Evolutionary conservation across 1,140 invertebrate species (phyloP).

Genomic region (Orchestia grillus): DNA sequence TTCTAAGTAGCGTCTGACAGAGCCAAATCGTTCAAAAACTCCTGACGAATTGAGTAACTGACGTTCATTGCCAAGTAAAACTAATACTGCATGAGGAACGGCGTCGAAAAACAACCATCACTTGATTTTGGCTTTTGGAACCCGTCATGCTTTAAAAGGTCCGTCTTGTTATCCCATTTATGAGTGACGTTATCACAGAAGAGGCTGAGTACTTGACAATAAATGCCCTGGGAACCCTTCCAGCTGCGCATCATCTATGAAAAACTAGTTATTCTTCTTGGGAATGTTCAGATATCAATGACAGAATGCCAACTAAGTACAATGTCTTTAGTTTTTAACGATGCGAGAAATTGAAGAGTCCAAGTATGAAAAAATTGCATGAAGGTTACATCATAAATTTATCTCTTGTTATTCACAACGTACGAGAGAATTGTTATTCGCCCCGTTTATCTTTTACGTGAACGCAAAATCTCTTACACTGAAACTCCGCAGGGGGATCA

Average conservation of each 20-base stretch:
- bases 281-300: neutral
- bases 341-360: neutral
- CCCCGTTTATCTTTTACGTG: neutral
- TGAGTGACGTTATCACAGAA: slow-evolving; percentile 27
- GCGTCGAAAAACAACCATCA: neutral
- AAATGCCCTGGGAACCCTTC: neutral
- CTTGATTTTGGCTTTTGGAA: neutral
- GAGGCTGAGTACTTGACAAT: slow-evolving; percentile 22
- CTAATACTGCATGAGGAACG: neutral
- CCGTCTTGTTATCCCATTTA: slow-evolving; percentile 1
- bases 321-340: neutral
- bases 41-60: neutral
- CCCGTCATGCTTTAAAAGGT: neutral
- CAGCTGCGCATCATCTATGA: neutral
- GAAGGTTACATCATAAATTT: too few species aligned
- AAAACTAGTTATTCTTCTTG: neutral
- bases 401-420: too few species aligned
- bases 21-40: neutral
- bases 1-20: neutral
- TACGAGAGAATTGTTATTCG: neutral
- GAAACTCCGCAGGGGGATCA: neutral
- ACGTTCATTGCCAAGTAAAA: neutral
- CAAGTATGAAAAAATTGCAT: too few species aligned
- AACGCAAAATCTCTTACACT: neutral
- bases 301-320: neutral